phyloP scores from a whole-genome alignment of 2,888 invertebrate genomes.

The Drosophila subsilvestris region DNA sequence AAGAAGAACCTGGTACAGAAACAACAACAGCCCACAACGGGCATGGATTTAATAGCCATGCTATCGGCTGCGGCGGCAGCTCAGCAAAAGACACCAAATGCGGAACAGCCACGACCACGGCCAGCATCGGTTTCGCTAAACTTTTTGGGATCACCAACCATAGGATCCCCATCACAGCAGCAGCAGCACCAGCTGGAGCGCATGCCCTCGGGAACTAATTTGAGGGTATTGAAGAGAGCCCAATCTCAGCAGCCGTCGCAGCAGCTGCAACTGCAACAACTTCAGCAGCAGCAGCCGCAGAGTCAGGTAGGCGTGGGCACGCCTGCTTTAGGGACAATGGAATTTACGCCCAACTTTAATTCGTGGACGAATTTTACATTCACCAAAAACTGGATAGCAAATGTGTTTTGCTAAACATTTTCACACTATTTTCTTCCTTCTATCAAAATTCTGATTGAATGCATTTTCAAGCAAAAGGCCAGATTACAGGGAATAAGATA shows the following conservation, averaged over 20 bases:
- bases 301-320: slow-evolving; percentile 20
- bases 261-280: slow-evolving; percentile 19
- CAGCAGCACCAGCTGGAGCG: slow-evolving; percentile 65
- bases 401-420: slow-evolving; percentile 82
- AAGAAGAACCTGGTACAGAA: slow-evolving; percentile 52
- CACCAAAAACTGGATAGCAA: slow-evolving; percentile 84
- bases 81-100: slow-evolving; percentile 46
- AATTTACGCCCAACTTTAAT: slow-evolving; percentile 83
- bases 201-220: slow-evolving; percentile 80
- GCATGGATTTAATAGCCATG: slow-evolving; percentile 74
- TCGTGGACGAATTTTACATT: slow-evolving; percentile 84
- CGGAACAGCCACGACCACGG: slow-evolving; percentile 61
- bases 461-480: slow-evolving; percentile 30
- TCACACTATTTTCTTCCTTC: background rate
- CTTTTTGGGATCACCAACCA: slow-evolving; percentile 8
- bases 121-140: slow-evolving; percentile 72
- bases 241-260: slow-evolving; percentile 69
- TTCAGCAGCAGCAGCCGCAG: slow-evolving; percentile 47
- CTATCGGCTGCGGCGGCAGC: slow-evolving; percentile 71
- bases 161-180: background rate
- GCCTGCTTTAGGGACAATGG: slow-evolving; percentile 47
- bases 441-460: slow-evolving; percentile 26
- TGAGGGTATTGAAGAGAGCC: slow-evolving; percentile 72
- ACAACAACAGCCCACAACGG: slow-evolving; percentile 35
- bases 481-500: slow-evolving; percentile 23